Evolutionary conservation across 2,797 vertebrate species (phyloP).

Genomic region (Petrocephalus sullivani): DNA sequence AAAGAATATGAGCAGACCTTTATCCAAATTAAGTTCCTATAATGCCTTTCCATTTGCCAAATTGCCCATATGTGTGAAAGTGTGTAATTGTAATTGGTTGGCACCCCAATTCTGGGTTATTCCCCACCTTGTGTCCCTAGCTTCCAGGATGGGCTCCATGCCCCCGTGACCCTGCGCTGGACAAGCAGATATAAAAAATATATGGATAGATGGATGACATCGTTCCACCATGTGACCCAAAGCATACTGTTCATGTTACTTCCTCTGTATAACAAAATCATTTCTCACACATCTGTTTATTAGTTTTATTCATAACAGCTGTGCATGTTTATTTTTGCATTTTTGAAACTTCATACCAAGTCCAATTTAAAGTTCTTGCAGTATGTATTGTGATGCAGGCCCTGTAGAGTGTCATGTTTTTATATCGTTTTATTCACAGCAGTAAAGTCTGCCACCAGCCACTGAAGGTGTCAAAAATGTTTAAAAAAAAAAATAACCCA

Average conservation of each 20-base stretch:
- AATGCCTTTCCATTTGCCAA: background rate
- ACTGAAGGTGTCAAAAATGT: background rate
- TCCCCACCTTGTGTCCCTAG: background rate
- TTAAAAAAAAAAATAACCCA: background rate
- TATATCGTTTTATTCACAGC: background rate
- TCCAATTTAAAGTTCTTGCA: background rate
- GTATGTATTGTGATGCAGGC: background rate
- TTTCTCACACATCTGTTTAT: background rate
- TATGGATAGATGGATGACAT: background rate
- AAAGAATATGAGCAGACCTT: background rate
- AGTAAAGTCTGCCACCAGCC: background rate
- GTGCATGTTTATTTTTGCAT: background rate
- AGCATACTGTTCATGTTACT: background rate
- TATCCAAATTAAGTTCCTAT: background rate
- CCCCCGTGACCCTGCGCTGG: background rate
- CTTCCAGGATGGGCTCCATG: background rate
- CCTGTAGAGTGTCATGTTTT: background rate
- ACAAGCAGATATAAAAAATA: background rate
- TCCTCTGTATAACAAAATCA: background rate
- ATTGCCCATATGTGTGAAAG: background rate
- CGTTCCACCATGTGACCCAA: background rate
- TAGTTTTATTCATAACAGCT: background rate
- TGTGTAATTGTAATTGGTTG: background rate
- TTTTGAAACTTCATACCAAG: background rate
- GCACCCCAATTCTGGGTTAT: background rate